These are phyloP conservation scores for Leucoma salicis DNA, from an alignment of 2,888 invertebrate species.

Conservation along the genomic window DNA sequence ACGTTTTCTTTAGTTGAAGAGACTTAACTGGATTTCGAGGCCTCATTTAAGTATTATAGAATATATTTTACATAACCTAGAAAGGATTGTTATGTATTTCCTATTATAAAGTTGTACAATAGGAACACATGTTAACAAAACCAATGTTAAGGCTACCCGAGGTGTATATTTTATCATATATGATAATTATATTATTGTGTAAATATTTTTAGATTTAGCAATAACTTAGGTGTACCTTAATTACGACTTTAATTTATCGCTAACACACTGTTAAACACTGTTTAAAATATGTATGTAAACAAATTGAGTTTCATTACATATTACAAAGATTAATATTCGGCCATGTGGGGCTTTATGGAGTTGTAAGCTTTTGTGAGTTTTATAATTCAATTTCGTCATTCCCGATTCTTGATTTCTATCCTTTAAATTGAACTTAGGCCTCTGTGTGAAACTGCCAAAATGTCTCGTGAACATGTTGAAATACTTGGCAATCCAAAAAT, in stretches of 20 bases:
- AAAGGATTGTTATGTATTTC: not conserved
- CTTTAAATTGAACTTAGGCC: too few species aligned
- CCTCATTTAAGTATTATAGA: not conserved
- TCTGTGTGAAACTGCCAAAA: too few species aligned
- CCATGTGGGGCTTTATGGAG: too few species aligned
- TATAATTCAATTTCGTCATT: too few species aligned
- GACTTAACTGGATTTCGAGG: not conserved
- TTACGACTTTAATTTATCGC: not conserved
- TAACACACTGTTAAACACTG: not conserved
- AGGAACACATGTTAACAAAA: not conserved
- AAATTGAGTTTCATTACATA: not conserved
- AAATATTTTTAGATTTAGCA: constrained; percentile 24
- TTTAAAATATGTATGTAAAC: not conserved
- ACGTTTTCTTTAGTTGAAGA: not conserved
- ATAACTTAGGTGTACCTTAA: not conserved
- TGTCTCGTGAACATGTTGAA: too few species aligned
- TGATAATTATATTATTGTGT: constrained; percentile 17
- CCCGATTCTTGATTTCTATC: too few species aligned
- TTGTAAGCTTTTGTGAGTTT: too few species aligned
- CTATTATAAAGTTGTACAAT: not conserved
- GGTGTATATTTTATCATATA: constrained; percentile 12
- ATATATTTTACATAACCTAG: not conserved
- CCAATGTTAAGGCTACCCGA: not conserved
- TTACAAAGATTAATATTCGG: too few species aligned
- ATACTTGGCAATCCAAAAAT: too few species aligned